phyloP scores from a whole-genome alignment of 2,888 invertebrate genomes.

The Sarcophaga caerulescens region DNA sequence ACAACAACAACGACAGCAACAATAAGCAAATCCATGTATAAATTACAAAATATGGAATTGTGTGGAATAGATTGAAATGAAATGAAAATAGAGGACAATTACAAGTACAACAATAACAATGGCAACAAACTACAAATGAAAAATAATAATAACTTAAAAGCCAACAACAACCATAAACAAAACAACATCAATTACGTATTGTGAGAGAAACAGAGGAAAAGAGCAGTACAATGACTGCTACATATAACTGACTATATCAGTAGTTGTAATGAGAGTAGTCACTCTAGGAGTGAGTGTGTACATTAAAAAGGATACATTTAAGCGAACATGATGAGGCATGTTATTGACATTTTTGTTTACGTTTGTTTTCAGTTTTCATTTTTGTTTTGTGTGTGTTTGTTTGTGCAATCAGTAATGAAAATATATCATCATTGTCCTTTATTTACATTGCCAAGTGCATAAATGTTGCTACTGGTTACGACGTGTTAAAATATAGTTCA shows the following conservation, averaged over 20 bases:
- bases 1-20: neutral
- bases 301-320: constrained; percentile 52
- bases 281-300: neutral
- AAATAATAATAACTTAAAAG: no score
- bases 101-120: neutral
- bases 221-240: neutral
- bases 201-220: neutral
- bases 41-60: no score
- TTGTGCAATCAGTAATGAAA: neutral
- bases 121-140: neutral
- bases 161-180: no score
- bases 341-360: constrained; percentile 38
- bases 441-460: neutral
- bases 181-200: no score
- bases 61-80: neutral
- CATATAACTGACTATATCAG: neutral
- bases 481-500: neutral
- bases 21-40: no score
- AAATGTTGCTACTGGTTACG: no score
- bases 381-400: no score
- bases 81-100: neutral
- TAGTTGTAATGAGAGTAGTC: neutral
- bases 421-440: constrained; percentile 40
- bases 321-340: constrained; percentile 48
- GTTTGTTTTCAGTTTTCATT: constrained; percentile 13